phyloP scores from a whole-genome alignment of 1,140 invertebrate genomes.

The Anoplophora glabripennis region DNA sequence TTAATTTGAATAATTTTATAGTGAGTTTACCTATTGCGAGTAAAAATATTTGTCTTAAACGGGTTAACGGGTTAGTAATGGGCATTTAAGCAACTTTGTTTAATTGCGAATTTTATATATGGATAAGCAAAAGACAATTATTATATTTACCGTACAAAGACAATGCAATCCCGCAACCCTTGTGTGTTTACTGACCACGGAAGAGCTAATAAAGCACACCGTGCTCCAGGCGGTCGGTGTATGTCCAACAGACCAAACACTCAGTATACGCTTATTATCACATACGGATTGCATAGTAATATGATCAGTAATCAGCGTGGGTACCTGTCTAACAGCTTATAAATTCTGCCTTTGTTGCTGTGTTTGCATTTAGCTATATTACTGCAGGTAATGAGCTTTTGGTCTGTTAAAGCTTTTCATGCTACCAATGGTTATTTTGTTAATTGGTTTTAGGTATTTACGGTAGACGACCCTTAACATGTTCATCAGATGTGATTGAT shows the following conservation, averaged over 20 bases:
- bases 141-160: neutral
- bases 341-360: too few relatives aligned
- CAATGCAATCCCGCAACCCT: too few relatives aligned
- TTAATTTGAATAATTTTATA: too few relatives aligned
- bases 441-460: slow-evolving; percentile 14
- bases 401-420: slow-evolving; percentile 16
- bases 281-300: slow-evolving; percentile 9
- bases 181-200: slow-evolving; percentile 2
- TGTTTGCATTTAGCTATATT: too few relatives aligned
- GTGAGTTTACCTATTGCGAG: too few relatives aligned
- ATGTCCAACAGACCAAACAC: slow-evolving; percentile 17
- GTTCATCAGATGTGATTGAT: slow-evolving; percentile 10
- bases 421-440: slow-evolving; percentile 11
- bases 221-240: neutral
- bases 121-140: slow-evolving; percentile 5
- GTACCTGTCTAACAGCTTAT: neutral
- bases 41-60: too few relatives aligned
- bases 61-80: too few relatives aligned
- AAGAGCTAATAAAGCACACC: slow-evolving; percentile 2
- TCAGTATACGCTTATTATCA: slow-evolving; percentile 22
- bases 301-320: neutral
- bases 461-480: neutral
- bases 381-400: slow-evolving; percentile 17
- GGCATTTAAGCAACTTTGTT: too few relatives aligned
- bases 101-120: neutral